Conservation (phyloP, 2,888 invertebrate species). For the Ferdinandea cuprea region DNA sequence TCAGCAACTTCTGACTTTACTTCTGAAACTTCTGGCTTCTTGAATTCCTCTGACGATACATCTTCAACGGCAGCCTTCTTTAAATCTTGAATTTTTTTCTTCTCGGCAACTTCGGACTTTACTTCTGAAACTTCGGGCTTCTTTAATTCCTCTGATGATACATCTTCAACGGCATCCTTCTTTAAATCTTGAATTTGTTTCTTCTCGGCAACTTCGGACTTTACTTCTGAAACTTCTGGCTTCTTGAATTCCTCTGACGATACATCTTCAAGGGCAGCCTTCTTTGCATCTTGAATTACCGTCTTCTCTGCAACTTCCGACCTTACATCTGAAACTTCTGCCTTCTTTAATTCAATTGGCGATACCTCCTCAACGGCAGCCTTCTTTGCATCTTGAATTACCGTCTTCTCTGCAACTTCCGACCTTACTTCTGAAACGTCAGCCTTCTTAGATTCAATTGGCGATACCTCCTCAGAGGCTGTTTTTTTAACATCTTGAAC, state of each 20-base stretch:
- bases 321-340: background rate
- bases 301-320: background rate
- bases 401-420: background rate
- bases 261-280: background rate
- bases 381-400: constrained; percentile 24
- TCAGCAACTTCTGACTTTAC: background rate
- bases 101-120: constrained; percentile 34
- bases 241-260: background rate
- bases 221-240: constrained; percentile 22
- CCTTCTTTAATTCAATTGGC: constrained; percentile 12
- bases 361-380: constrained; percentile 13
- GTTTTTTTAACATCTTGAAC: background rate
- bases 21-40: constrained; percentile 31
- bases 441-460: constrained; percentile 18
- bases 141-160: constrained; percentile 1
- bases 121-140: constrained; percentile 39
- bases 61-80: constrained; percentile 21
- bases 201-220: constrained; percentile 47
- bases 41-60: background rate
- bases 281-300: constrained; percentile 41
- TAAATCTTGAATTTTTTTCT: constrained; percentile 20
- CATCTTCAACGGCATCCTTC: constrained; percentile 27
- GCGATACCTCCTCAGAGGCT: background rate
- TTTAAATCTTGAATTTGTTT: constrained; percentile 5
- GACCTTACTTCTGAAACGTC: constrained; percentile 34